These are phyloP conservation scores for Epinephelus fuscoguttatus DNA, from an alignment of 2,113 vertebrate species.

Conservation along the genomic window DNA sequence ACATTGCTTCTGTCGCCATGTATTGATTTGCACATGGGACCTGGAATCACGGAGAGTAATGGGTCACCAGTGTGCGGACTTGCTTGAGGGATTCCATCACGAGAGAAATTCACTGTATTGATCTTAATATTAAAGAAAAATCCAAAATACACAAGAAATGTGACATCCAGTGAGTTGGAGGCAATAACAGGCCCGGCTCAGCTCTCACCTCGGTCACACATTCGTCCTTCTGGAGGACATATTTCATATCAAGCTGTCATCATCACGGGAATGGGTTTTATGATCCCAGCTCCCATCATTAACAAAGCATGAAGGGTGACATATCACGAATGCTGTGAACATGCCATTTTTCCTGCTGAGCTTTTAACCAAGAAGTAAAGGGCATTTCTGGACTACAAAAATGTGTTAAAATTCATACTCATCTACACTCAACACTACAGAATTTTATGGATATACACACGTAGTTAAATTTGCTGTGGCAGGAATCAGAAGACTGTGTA, in stretches of 20 bases:
- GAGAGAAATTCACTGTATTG: constrained; percentile 22
- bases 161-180: constrained; percentile 17
- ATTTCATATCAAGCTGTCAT: constrained; percentile 81
- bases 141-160: constrained; percentile 35
- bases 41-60: constrained; percentile 46
- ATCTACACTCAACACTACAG: neutral
- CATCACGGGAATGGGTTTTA: constrained; percentile 70
- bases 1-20: constrained; percentile 33
- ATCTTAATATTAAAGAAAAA: constrained; percentile 40
- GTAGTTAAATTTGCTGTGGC: neutral
- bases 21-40: constrained; percentile 51
- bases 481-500: neutral
- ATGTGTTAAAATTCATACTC: neutral
- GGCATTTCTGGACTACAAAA: neutral
- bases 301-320: constrained; percentile 73
- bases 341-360: constrained; percentile 25
- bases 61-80: constrained; percentile 40
- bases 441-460: neutral
- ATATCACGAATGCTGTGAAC: constrained; percentile 60
- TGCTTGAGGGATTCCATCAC: constrained; percentile 19
- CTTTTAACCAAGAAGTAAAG: constrained; percentile 1
- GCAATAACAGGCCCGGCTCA: constrained; percentile 32
- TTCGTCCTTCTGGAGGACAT: constrained; percentile 71
- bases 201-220: constrained; percentile 47
- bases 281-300: constrained; percentile 70